These are phyloP conservation scores for Ctena decussata DNA, from an alignment of 2,888 invertebrate species.

Conservation along the genomic window DNA sequence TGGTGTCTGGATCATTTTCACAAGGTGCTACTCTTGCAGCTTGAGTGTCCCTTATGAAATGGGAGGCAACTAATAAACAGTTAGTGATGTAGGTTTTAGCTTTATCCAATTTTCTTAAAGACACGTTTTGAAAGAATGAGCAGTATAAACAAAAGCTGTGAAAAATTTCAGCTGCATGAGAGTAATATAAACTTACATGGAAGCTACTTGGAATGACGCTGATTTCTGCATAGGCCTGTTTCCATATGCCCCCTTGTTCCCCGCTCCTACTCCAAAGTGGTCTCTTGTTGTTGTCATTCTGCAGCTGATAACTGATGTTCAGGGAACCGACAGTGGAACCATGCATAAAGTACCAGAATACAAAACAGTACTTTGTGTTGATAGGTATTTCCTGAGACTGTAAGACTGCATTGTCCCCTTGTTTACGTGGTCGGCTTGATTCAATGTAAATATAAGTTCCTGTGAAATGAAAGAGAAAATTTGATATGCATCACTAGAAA, in stretches of 20 bases:
- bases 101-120: too few relatives aligned
- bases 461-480: slow-evolving; percentile 37
- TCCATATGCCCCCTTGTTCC: slow-evolving; percentile 77
- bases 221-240: slow-evolving; percentile 70
- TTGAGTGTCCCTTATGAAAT: too few relatives aligned
- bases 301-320: slow-evolving; percentile 69
- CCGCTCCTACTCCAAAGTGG: slow-evolving; percentile 69
- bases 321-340: slow-evolving; percentile 78
- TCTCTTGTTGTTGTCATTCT: slow-evolving; percentile 12
- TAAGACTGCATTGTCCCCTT: slow-evolving; percentile 72
- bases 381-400: slow-evolving; percentile 74
- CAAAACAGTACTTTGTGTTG: slow-evolving; percentile 73
- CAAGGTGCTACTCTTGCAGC: too few relatives aligned
- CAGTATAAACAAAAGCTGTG: too few relatives aligned
- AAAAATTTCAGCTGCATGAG: too few relatives aligned
- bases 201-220: slow-evolving; percentile 64
- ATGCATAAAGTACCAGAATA: slow-evolving; percentile 84
- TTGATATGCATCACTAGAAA: too few relatives aligned
- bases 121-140: too few relatives aligned
- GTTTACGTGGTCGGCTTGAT: slow-evolving; percentile 71
- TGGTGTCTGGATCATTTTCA: too few relatives aligned
- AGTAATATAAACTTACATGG: slow-evolving; percentile 64
- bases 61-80: too few relatives aligned
- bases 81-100: too few relatives aligned
- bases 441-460: slow-evolving; percentile 81